Evolutionary conservation across 2,113 vertebrate species (phyloP).

Genomic region (Melanerpes formicivorus): DNA sequence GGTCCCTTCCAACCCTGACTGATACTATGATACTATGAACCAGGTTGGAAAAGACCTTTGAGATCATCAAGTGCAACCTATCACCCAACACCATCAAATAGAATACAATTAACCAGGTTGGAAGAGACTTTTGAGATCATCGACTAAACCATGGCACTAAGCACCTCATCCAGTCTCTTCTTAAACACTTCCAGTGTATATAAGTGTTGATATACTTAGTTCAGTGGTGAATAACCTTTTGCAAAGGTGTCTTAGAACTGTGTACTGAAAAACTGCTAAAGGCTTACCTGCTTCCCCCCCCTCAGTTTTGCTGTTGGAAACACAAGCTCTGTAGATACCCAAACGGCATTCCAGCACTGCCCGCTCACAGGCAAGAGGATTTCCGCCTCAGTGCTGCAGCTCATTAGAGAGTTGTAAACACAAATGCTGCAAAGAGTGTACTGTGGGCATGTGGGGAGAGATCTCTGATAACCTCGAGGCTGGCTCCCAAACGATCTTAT

Average conservation of each 20-base stretch:
- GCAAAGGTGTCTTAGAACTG: neutral
- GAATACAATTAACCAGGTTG: no score
- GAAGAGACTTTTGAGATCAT: no score
- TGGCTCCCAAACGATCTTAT: slow-evolving; percentile 68
- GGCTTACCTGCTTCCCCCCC: neutral
- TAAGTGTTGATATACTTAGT: neutral
- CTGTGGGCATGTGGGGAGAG: slow-evolving; percentile 42
- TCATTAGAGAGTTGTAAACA: slow-evolving; percentile 62
- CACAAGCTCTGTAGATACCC: neutral
- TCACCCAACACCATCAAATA: no score
- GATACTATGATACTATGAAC: no score
- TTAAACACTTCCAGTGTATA: no score
- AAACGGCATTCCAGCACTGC: slow-evolving; percentile 20
- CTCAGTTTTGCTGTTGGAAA: neutral
- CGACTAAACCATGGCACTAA: no score
- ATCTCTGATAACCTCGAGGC: slow-evolving; percentile 72
- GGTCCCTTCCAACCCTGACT: no score
- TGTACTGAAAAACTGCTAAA: neutral
- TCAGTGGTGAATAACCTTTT: neutral
- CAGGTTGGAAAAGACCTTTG: no score
- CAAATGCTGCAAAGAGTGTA: slow-evolving; percentile 38
- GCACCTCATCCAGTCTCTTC: no score
- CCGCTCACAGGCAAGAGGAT: slow-evolving; percentile 37
- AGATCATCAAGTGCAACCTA: no score
- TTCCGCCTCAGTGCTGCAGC: slow-evolving; percentile 50